phyloP scores from a whole-genome alignment of 2,113 vertebrate species.

The Festucalex cinctus region DNA sequence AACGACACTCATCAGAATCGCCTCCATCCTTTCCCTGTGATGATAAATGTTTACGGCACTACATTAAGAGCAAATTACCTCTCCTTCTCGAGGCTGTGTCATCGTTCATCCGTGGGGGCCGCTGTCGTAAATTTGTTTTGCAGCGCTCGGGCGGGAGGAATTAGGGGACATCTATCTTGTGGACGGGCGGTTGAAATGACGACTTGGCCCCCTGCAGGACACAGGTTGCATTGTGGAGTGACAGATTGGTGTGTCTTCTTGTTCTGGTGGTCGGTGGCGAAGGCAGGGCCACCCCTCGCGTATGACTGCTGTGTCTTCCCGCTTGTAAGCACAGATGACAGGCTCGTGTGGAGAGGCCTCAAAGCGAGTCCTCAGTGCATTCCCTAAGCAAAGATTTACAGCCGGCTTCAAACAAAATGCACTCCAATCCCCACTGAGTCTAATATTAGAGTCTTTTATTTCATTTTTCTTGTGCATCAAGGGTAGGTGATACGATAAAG shows the following conservation, averaged over 20 bases:
- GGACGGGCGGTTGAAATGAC: slow-evolving; percentile 66
- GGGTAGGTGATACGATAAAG: not conserved
- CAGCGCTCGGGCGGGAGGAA: slow-evolving; percentile 57
- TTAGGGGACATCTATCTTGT: slow-evolving; percentile 62
- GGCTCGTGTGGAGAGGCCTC: slow-evolving; percentile 3
- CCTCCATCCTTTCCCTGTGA: slow-evolving; percentile 36
- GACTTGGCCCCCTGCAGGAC: slow-evolving; percentile 68
- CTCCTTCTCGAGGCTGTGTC: slow-evolving; percentile 52
- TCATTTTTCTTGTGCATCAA: not conserved
- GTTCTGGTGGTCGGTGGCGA: slow-evolving; percentile 37
- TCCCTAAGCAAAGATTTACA: slow-evolving; percentile 45
- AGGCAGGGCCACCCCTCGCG: slow-evolving; percentile 2
- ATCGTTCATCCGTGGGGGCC: slow-evolving; percentile 55
- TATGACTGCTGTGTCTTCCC: slow-evolving; percentile 21
- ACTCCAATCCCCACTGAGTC: slow-evolving; percentile 42
- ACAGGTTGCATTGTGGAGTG: slow-evolving; percentile 51
- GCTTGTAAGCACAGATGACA: slow-evolving; percentile 36
- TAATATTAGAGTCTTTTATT: slow-evolving; percentile 32
- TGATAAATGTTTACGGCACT: slow-evolving; percentile 68
- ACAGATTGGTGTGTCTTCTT: slow-evolving; percentile 53
- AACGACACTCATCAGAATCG: slow-evolving; percentile 37
- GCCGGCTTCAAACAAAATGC: slow-evolving; percentile 33
- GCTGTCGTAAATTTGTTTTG: slow-evolving; percentile 61
- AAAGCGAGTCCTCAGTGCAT: slow-evolving; percentile 44
- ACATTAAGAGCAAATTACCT: slow-evolving; percentile 67